Conservation (phyloP, 2,113 vertebrate genomes). For the Bubalus kerabau region DNA sequence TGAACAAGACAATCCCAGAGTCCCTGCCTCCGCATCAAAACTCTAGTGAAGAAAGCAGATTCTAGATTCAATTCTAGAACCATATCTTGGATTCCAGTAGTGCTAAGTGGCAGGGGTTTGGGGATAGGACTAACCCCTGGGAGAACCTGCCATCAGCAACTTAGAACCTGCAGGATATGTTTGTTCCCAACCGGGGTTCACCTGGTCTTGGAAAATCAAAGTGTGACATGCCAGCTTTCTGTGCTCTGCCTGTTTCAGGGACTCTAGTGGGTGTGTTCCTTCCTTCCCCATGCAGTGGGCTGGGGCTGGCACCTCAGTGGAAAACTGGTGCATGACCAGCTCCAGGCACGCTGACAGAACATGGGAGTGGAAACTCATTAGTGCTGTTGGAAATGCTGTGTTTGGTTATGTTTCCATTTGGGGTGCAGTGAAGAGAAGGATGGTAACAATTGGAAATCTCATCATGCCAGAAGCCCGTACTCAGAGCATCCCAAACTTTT, state of each 20-base stretch:
- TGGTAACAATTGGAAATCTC: too few relatives aligned
- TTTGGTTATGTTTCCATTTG: not conserved
- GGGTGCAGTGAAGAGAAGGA: accelerated
- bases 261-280: too few relatives aligned
- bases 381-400: not conserved
- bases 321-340: not conserved
- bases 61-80: not conserved
- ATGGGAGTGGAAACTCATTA: not conserved
- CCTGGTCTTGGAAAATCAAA: not conserved
- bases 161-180: not conserved
- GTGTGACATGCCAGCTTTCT: not conserved
- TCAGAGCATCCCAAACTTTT: not conserved
- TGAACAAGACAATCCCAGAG: not conserved
- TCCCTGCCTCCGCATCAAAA: not conserved
- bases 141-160: not conserved
- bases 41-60: not conserved
- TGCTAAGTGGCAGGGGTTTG: not conserved
- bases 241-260: not conserved
- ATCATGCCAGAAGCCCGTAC: accelerated
- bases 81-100: not conserved
- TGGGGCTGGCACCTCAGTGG: not conserved
- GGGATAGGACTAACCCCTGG: not conserved
- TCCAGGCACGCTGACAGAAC: accelerated
- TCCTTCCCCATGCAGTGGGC: not conserved
- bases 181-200: not conserved